Evolutionary conservation across 2,113 vertebrate species (phyloP).

Genomic region (Mesembrinibis cayennensis): DNA sequence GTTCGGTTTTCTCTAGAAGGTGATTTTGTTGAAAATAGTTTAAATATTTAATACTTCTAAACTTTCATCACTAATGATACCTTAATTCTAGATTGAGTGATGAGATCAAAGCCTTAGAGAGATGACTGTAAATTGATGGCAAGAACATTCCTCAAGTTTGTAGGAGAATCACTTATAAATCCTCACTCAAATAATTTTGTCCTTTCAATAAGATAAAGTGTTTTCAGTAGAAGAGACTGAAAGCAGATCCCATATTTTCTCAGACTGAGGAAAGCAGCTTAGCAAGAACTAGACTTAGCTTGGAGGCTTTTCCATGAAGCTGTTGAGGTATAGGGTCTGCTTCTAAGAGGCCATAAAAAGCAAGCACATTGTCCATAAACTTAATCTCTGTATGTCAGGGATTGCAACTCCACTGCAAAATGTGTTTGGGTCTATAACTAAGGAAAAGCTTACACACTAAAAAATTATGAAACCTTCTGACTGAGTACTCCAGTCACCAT

Average conservation of each 20-base stretch:
- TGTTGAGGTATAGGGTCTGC: background rate
- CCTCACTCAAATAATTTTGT: background rate
- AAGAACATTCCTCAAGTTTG: background rate
- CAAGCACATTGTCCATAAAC: background rate
- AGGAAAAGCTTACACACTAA: background rate
- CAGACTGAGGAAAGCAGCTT: background rate
- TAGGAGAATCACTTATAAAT: background rate
- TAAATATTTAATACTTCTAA: background rate
- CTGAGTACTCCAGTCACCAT: background rate
- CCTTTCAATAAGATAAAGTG: background rate
- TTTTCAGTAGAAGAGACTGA: background rate
- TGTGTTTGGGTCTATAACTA: background rate
- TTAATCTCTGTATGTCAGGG: background rate
- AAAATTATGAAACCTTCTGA: background rate
- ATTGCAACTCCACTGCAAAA: background rate
- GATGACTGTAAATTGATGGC: background rate
- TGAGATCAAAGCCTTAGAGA: background rate
- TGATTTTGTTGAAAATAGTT: background rate
- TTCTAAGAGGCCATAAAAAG: background rate
- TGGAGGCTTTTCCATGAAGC: background rate
- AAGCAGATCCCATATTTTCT: background rate
- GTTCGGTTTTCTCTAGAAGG: background rate
- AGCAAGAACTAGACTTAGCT: background rate
- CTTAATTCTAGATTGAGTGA: background rate
- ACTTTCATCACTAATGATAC: background rate